Base-by-base conservation (phyloP, 2,113 vertebrate genomes). In the Rana temporaria region DNA sequence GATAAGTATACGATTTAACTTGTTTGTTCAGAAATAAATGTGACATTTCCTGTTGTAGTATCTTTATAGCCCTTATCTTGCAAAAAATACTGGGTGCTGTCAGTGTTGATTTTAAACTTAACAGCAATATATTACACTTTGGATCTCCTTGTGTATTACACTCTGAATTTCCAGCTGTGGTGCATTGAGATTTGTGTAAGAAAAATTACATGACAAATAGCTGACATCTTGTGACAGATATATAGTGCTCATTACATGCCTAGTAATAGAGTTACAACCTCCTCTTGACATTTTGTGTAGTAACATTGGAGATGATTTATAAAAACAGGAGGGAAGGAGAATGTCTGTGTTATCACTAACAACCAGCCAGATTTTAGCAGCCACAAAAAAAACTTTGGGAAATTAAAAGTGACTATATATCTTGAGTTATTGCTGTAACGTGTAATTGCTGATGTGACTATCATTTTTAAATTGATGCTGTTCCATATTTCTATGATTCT, bases 11-110 rank as follows among this genome's bases (percentile, higher is more conserved):
- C 42, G 30, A 70, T 80, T 67, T 79, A 38, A 48, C 55, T 26
- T 48, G 56, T 80, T 80, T 80, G 78, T 70, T 30, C 32, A 48
- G 55, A 80, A 80, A 12, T 42, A 26, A 70, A 80, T 70, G 78
- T 80, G 78, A 70, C 78, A 69, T 80, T 80, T 80, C 56, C n/a
- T 60, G 78, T 70, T 69, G 56, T 53, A 70, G 59, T 62, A 55
- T 80, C 34, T 80, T 80, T 71, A 80, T 71, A 62, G 78, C 67
- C 67, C 66, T 68, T 71, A 52, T 80, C 32, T 71, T 71, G 66
- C 32, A 42, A 53, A 79, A 71, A 71, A 80, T 70, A 70, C 65
- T 80, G 78, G 78, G 78, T 20, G 20, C 78, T 80, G 78, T 80
- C 78, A 80, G 52, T 38, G 62, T 80, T 57, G 48, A 80, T 80